phyloP scores from a whole-genome alignment of 2,113 vertebrate species.

The Scortum barcoo region DNA sequence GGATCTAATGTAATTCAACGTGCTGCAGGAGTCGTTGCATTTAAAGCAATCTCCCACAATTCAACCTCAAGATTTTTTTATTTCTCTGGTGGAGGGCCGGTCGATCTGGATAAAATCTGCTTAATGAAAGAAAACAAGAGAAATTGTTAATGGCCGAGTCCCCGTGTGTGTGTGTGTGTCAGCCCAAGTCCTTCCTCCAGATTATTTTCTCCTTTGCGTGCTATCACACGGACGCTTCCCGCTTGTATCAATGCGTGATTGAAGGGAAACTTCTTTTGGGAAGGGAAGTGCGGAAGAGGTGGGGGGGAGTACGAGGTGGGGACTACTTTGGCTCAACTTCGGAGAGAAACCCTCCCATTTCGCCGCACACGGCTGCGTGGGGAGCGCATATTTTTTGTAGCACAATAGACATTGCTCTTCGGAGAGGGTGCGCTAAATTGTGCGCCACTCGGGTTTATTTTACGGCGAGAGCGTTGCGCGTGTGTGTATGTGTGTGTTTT shows the following conservation, averaged over 20 bases:
- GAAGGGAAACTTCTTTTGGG: constrained; percentile 86
- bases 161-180: too few species aligned
- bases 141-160: constrained; percentile 62
- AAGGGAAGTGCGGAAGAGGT: too few species aligned
- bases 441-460: background rate
- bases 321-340: constrained; percentile 82
- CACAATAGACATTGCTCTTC: background rate
- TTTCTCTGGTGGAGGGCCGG: too few species aligned
- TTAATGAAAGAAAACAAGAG: constrained; percentile 55
- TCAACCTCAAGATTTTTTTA: constrained; percentile 16
- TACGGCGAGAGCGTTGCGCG: constrained; percentile 21
- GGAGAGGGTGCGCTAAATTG: background rate
- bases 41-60: constrained; percentile 23
- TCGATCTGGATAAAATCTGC: background rate
- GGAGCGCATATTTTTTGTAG: background rate
- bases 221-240: constrained; percentile 81
- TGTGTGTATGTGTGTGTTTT: too few species aligned
- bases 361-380: fast-evolving
- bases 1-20: constrained; percentile 77
- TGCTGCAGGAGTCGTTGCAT: constrained; percentile 60
- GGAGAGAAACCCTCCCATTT: background rate
- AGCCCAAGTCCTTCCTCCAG: constrained; percentile 61
- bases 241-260: constrained; percentile 83
- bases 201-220: constrained; percentile 76
- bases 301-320: too few species aligned